Conservation (phyloP, 2,888 invertebrate genomes). For the Strigamia crassipes region DNA sequence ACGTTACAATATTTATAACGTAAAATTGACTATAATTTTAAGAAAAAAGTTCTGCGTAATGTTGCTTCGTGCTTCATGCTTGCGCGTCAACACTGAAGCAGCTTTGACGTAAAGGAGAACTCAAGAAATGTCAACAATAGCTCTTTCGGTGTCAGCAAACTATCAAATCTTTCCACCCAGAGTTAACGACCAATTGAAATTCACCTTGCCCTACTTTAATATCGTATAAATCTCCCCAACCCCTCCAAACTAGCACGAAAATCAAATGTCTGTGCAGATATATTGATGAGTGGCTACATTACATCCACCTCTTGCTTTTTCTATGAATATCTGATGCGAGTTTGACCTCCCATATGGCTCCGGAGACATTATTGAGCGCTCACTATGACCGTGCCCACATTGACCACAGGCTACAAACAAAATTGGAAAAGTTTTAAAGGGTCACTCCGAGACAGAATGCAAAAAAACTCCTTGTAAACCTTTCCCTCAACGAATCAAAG, state of each 20-base stretch:
- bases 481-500: background rate
- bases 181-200: too few species aligned
- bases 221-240: background rate
- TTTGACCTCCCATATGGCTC: conserved; percentile 1
- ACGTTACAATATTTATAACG: too few species aligned
- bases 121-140: too few species aligned
- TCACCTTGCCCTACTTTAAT: background rate
- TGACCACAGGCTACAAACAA: conserved; percentile 28
- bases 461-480: background rate
- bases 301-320: background rate
- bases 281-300: background rate
- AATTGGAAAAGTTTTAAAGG: conserved; percentile 19
- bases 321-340: background rate
- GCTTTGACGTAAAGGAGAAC: too few species aligned
- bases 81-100: too few species aligned
- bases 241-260: background rate
- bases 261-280: background rate
- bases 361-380: conserved; percentile 6
- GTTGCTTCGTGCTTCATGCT: too few species aligned
- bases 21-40: too few species aligned
- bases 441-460: background rate
- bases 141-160: too few species aligned
- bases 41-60: too few species aligned
- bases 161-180: too few species aligned
- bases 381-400: background rate